Evolutionary conservation across 2,888 invertebrate species (phyloP), one percentile per base, ranked within the genome.

Genomic region (Clostera curtula): DNA sequence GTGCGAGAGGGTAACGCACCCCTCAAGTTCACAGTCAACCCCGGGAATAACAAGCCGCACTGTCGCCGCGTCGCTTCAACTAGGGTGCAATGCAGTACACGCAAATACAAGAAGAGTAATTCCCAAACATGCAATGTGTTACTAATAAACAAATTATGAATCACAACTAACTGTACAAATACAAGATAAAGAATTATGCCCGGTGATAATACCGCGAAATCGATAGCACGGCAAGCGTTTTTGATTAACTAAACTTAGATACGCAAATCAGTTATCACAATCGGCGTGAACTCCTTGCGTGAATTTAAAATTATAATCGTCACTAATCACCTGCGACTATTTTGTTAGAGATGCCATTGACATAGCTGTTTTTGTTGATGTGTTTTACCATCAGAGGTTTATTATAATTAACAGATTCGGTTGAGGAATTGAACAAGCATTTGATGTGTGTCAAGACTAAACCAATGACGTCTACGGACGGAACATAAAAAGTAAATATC

Each of bases 11-110:
- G 79, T 82, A 76, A 68, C 68, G 73, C 77, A 76, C 80, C 82
- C 82, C 66, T 73, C 77, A 74, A 77, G 75, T 73, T 76, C 73
- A 74, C 66, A 73, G 69, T 56, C 65, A 64, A 56, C 59, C 63
- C 63, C 56, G 58, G 71, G 71, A 69, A 67, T 42, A 43, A 47
- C 20, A 30, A 55, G 63, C 52, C 53, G 50, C 54, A 58, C 55
- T 54, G 55, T 48, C 43, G 42, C 36, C 49, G 47, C 56, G 44
- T 40, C 47, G 50, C 36, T 35, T 42, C 34, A 40, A n/a, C n/a
- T n/a, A 49, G 56, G 55, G 55, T 48, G 43, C 42, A 59, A 24
- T 43, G 49, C 43, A 45, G 49, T 46, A 58, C 59, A 58, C 48
- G 54, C 46, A 54, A 44, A 56, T 43, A 50, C 40, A 45, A 37